These are phyloP conservation scores for Lucilia sericata DNA, from an alignment of 1,140 invertebrate species.

Conservation along the genomic window DNA sequence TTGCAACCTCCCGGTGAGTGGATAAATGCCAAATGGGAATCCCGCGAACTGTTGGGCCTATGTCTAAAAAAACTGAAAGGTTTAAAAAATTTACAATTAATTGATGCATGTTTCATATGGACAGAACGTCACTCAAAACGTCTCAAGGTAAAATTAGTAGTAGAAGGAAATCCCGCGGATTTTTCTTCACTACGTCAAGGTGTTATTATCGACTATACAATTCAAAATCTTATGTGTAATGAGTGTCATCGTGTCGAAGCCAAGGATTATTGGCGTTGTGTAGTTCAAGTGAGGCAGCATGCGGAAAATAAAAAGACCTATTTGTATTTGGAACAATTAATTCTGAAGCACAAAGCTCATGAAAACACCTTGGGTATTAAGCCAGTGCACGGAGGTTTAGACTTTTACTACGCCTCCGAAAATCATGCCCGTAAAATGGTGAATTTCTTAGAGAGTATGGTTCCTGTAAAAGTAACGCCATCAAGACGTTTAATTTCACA, in stretches of 20 bases:
- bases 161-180: constrained; percentile 93
- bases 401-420: constrained; percentile 94
- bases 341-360: constrained; percentile 95
- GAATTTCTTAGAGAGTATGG: constrained; percentile 89
- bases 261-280: constrained; percentile 96
- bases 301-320: constrained; percentile 97
- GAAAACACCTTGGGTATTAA: constrained; percentile 94
- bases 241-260: constrained; percentile 97
- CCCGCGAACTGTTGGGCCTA: constrained; percentile 89
- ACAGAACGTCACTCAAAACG: constrained; percentile 99
- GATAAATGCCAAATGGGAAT: constrained; percentile 91
- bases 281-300: constrained; percentile 88
- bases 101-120: constrained; percentile 98
- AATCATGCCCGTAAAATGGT: constrained; percentile 94
- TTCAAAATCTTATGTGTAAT: constrained; percentile 96
- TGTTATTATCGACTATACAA: constrained; percentile 93
- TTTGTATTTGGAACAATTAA: constrained; percentile 97
- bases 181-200: constrained; percentile 88
- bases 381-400: constrained; percentile 92
- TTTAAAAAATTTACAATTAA: constrained; percentile 86
- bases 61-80: constrained; percentile 96
- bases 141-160: constrained; percentile 95
- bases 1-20: constrained; percentile 93
- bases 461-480: constrained; percentile 88
- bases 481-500: constrained; percentile 98